Base-by-base conservation (phyloP, 2,888 invertebrate species). In the Meteorus cinctellus region DNA sequence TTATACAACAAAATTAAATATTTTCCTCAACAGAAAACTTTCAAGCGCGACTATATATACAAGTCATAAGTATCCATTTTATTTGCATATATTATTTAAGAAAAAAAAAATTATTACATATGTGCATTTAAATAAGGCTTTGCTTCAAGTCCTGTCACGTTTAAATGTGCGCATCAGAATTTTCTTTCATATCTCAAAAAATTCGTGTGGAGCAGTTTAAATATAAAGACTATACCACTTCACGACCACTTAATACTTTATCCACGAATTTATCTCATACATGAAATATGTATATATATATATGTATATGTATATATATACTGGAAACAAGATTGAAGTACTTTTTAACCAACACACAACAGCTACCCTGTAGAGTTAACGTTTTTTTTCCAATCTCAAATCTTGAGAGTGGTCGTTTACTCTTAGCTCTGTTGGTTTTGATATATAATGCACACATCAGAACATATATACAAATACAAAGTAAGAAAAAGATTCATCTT, bases 311-410 rank as follows among this genome's bases (percentile, higher is more conserved):
- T 24, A 24, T 24, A 24, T 24, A 24, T 48, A 48, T 48, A 16
- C n/a, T 48, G n/a, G 48, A n/a, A 63, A 31, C 31, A 36, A 36
- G 36, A 27, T 51, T 48, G 14, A 67, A 67, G 67, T 67, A 31
- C 48, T 68, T 63, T 12, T 48, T 48, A 48, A n/a, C 48, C 48
- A 2, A 41, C 41, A 48, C 29, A 63, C 34, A 55, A 68, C 31
- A 68, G 45, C 68, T 31, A 51, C 68, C 68, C 68, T 68, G 51
- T 48, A 48, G 48, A 68, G 48, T 68, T 68, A 4, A 51, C 31
- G 45, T 34, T n/a, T 34, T 31, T 63, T 48, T 68, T 51, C 51
- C 51, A 67, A 68, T 68, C 68, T 68, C 24, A 16, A 51, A 68
- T 68, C 68, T 68, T 41, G 27, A 68, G 48, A 68, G 16, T 68